phyloP scores from a whole-genome alignment of 1,140 invertebrate genomes.

The Laupala kohalensis region DNA sequence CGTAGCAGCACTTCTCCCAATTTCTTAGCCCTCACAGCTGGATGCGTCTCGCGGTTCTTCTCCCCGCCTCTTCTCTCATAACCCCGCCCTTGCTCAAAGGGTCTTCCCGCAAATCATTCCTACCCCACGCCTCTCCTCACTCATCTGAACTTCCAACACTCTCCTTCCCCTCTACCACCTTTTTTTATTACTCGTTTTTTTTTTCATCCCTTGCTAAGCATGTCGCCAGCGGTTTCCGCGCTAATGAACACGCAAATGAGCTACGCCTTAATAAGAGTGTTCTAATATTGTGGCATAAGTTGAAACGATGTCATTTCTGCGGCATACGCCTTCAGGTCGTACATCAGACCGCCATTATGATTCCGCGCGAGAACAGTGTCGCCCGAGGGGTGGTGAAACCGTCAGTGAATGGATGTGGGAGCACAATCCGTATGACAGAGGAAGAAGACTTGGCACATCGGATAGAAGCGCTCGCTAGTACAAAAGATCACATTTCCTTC shows the following conservation, averaged over 20 bases:
- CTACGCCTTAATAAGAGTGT: neutral
- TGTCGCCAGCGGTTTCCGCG: neutral
- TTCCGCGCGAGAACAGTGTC: neutral
- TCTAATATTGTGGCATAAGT: neutral
- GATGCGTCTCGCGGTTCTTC: no score
- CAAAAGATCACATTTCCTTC: no score
- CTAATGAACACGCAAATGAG: neutral
- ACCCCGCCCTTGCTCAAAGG: no score
- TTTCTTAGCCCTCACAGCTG: no score
- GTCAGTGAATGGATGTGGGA: neutral
- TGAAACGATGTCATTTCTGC: neutral
- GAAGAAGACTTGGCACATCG: no score
- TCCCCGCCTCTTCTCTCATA: neutral
- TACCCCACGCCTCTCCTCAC: neutral
- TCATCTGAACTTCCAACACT: neutral
- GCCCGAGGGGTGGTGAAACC: neutral
- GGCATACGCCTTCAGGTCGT: neutral
- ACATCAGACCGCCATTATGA: neutral
- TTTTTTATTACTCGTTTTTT: neutral
- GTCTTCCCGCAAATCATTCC: neutral
- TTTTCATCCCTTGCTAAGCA: neutral
- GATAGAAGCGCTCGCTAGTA: no score
- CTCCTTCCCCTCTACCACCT: neutral
- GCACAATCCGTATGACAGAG: no score
- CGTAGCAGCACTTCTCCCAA: no score